Evolutionary conservation across 2,113 vertebrate species (phyloP).

Genomic region (Perca fluviatilis): DNA sequence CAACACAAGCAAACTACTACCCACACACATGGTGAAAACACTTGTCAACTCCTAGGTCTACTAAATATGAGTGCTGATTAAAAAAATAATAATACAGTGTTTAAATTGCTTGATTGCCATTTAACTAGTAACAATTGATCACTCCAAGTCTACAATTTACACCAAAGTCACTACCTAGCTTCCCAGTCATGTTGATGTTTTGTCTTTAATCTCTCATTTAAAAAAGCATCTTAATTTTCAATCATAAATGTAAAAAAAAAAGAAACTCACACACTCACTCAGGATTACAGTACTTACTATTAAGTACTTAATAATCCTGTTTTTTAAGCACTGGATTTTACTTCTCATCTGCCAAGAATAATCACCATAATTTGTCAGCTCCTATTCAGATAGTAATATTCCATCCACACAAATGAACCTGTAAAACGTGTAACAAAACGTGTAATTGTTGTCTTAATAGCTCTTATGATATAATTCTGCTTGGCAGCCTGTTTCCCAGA

Average conservation of each 20-base stretch:
- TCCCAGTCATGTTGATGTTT: neutral
- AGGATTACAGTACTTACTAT: neutral
- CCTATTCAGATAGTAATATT: neutral
- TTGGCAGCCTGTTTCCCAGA: neutral
- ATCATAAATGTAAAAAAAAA: neutral
- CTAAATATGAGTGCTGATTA: neutral
- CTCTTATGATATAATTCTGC: neutral
- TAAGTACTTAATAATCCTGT: neutral
- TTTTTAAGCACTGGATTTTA: neutral
- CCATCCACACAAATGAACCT: neutral
- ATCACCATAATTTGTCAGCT: neutral
- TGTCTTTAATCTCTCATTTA: neutral
- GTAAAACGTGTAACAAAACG: neutral
- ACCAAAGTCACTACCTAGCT: neutral
- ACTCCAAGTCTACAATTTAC: neutral
- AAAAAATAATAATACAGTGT: too few relatives aligned
- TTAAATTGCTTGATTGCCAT: neutral
- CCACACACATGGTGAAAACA: constrained; percentile 24
- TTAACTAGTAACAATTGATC: neutral
- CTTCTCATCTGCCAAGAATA: neutral
- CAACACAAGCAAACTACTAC: neutral
- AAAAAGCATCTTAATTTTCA: neutral
- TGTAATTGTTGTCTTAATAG: constrained; percentile 1
- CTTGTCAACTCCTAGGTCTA: neutral
- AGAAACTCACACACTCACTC: neutral